Conservation (phyloP, 2,113 vertebrate genomes). For the Menidia beryllina region DNA sequence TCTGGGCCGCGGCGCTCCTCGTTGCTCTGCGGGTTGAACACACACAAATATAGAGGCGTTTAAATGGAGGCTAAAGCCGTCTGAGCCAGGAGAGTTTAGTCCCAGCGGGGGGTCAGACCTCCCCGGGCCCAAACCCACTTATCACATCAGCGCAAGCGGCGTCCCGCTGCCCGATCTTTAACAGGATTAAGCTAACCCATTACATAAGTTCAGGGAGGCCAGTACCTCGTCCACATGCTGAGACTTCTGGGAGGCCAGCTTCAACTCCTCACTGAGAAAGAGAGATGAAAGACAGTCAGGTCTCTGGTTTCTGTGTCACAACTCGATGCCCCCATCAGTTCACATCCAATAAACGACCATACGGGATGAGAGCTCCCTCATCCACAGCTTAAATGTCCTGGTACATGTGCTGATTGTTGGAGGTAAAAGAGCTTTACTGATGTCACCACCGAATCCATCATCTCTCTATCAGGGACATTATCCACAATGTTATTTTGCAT, state of each 20-base stretch:
- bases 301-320: slow-evolving; percentile 27
- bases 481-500: too few species aligned
- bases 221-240: slow-evolving; percentile 84
- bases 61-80: slow-evolving; percentile 51
- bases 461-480: too few species aligned
- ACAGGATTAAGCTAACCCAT: not conserved
- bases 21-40: slow-evolving; percentile 80
- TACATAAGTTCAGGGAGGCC: slow-evolving; percentile 32
- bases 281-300: not conserved
- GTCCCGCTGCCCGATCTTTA: slow-evolving; percentile 3
- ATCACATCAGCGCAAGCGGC: slow-evolving; percentile 12
- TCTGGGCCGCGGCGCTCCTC: slow-evolving; percentile 86
- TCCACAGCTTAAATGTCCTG: too few species aligned
- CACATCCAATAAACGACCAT: too few species aligned
- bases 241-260: slow-evolving; percentile 90
- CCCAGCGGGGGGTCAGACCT: slow-evolving; percentile 48
- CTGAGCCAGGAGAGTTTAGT: slow-evolving; percentile 48
- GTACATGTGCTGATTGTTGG: too few species aligned
- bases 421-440: too few species aligned
- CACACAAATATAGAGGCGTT: slow-evolving; percentile 45
- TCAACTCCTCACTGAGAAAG: slow-evolving; percentile 89
- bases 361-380: too few species aligned
- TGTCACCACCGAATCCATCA: too few species aligned
- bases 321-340: too few species aligned
- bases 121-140: slow-evolving; percentile 7